Base-by-base conservation (phyloP, 1,140 invertebrate genomes). In the Trichogramma pretiosum region DNA sequence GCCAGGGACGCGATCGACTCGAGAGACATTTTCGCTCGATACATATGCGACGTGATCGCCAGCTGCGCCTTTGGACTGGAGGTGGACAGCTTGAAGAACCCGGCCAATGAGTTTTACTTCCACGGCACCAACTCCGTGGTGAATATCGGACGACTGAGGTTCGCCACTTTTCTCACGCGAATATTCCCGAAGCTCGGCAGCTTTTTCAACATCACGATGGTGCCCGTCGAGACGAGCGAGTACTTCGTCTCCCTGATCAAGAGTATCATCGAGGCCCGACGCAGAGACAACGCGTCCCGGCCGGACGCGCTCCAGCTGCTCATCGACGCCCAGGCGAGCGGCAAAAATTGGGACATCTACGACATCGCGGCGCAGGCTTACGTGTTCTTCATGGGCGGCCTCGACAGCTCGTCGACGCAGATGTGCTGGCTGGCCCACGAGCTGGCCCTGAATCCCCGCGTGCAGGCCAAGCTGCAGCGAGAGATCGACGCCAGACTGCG, bases 371-470 rank as follows among this genome's bases (percentile, higher is more conserved):
- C 57, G 0, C 60, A 64, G 36, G 62, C 56, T 1, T 52, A 56
- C 28, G 28, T 38, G 3, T 52, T 52, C 35, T 52, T 52, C 16
- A 44, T 52, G 8, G 50, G 33, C 2, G 47, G 46, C 4, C 82
- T 78, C 46, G 80, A 83, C 35, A 81, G 80, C 0, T 72, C 77
- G 0, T 68, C 78, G 2, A 67, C 67, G 13, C 55, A 75, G 0
- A 70, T 86, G 40, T 73, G 75, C 17, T 80, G 78, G 19, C 64
- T 74, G 0, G 59, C 76, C 0, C 82, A 80, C 51, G 70, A 78
- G 46, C 59, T 89, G 17, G 80, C 82, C 0, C 55, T 61, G 2
- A 71, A 84, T 60, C 78, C 75, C 24, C 67, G 80, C 14, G 63
- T 82, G 17, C 85, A 88, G 52, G 59, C 76, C 1, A 75, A 67